A percentile compares a stretch with the other conserved stretches of the same genome.
Evolutionary conservation across 2,113 vertebrate genomes (phyloP).

Genomic region (Tragulus kanchil): DNA sequence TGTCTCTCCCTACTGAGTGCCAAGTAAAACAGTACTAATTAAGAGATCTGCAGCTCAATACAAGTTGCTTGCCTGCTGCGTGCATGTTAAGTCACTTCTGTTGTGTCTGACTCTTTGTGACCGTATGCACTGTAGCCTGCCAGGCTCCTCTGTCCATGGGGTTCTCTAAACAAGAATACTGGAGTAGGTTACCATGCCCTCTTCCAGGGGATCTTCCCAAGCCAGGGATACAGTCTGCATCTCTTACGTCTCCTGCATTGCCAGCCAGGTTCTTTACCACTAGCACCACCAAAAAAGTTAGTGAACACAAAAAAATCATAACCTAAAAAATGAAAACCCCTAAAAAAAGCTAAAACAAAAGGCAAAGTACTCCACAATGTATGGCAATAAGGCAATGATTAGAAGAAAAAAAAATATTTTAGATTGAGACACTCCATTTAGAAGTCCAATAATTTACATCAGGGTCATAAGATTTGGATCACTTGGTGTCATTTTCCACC

Average conservation of each 20-base stretch:
- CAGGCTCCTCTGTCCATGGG: background rate
- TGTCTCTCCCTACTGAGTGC: background rate
- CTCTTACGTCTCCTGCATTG: background rate
- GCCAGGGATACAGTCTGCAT: background rate
- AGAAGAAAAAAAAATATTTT: background rate
- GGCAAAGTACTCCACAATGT: background rate
- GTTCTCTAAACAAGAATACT: background rate
- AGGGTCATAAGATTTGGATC: background rate
- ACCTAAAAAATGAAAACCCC: background rate
- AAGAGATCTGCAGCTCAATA: background rate
- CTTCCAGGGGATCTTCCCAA: background rate
- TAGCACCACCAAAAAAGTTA: background rate
- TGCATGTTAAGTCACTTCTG: background rate
- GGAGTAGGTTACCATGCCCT: background rate
- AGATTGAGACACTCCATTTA: background rate
- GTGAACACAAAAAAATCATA: background rate
- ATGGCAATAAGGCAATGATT: background rate
- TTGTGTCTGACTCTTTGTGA: background rate
- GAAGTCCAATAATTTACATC: background rate
- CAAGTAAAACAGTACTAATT: background rate
- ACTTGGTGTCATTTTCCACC: background rate
- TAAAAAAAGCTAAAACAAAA: background rate
- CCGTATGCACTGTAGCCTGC: background rate
- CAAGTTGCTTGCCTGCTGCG: background rate
- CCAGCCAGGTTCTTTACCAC: background rate